phyloP scores from a whole-genome alignment of 2,797 vertebrate genomes.

The Silurus lanzhouensis region DNA sequence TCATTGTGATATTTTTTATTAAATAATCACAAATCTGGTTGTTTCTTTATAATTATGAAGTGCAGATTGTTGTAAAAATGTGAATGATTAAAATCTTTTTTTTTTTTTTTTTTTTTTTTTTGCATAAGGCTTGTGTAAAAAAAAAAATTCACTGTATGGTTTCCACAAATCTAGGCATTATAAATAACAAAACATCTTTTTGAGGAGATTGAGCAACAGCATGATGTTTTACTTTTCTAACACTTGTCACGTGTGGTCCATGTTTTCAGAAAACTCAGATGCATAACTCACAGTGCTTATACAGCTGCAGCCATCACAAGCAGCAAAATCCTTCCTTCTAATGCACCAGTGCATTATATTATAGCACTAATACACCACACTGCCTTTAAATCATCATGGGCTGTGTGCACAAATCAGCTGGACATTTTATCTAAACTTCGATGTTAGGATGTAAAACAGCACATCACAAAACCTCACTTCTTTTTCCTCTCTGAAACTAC shows the following conservation, averaged over 20 bases:
- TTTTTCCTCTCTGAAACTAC: conserved; percentile 42
- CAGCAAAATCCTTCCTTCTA: not conserved
- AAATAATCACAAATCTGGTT: too few species aligned
- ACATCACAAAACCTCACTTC: not conserved
- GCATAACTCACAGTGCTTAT: not conserved
- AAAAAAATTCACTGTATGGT: too few species aligned
- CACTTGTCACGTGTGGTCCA: not conserved
- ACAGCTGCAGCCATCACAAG: not conserved
- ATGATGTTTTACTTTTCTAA: not conserved
- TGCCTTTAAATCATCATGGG: not conserved
- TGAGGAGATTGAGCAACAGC: not conserved
- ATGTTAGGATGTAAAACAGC: conserved; percentile 7
- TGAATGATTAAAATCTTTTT: too few species aligned
- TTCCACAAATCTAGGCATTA: conserved; percentile 65
- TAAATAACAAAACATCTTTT: conserved; percentile 53
- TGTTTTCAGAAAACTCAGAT: conserved; percentile 30
- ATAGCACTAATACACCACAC: not conserved
- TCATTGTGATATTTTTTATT: too few species aligned
- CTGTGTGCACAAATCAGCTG: not conserved
- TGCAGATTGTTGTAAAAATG: too few species aligned
- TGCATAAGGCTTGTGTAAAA: too few species aligned
- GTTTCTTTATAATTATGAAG: too few species aligned
- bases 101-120: too few species aligned
- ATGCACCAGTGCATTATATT: not conserved
- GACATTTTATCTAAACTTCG: not conserved